Base-by-base conservation (phyloP, 1,140 invertebrate genomes). In the Rhopalosiphum padi region DNA sequence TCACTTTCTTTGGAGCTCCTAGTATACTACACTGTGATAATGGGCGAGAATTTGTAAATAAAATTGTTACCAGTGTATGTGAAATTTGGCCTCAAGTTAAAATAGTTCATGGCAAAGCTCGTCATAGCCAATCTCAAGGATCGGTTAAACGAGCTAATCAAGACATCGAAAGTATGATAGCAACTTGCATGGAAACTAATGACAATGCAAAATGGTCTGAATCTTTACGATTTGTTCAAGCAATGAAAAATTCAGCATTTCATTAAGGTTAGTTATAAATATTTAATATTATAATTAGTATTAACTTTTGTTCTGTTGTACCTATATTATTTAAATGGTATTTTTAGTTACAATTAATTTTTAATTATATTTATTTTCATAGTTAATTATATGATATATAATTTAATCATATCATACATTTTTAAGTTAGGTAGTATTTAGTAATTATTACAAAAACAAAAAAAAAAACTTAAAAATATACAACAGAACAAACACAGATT, bases 91-190 rank as follows among this genome's bases (percentile, higher is more conserved):
- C 94, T 43, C 95, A 95, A 94, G 82, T 95, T 35, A 95, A 83
- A 37, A 41, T 83, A 41, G n/a, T 37, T 37, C 35, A 41, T 22
- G 21, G n/a, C 7, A 83, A 37, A 96, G 94, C 95, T 95, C 11
- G 94, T 94, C 48, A 94, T 92, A 94, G 94, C 60, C 95, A 95
- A 93, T 95, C 91, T 46, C 95, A 96, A 94, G 94, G 95, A 7
- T 94, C 94, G 35, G 95, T 95, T 1, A 95, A 95, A 94, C 93
- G 94, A 85, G 94, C 94, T 9, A 95, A 95, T 94, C 94, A 95
- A 94, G 95, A 95, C 90, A 94, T 95, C 48, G 94, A 95, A 94
- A 95, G 95, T 93, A 95, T 95, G 94, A 94, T 95, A 21, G 93
- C 51, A 77, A 93, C 95, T 68, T 95, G 95, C 94, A 91, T 94